phyloP scores from a whole-genome alignment of 2,113 vertebrate genomes.

The Etheostoma spectabile region DNA sequence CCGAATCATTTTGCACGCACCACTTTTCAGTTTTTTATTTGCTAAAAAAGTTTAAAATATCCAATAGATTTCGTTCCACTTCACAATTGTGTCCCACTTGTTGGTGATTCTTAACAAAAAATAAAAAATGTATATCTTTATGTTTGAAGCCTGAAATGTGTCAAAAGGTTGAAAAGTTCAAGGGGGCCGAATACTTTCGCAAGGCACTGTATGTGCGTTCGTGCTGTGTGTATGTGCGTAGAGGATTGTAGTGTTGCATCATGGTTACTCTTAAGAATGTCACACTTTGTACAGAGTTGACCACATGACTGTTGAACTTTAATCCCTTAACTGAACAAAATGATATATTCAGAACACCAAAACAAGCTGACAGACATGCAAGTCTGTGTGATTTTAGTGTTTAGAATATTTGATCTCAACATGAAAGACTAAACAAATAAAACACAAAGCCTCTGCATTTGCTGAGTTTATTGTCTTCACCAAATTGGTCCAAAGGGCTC shows the following conservation, averaged over 20 bases:
- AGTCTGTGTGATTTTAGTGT: neutral
- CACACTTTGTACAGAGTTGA: constrained; percentile 1
- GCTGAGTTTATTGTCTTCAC: constrained; percentile 67
- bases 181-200: too few species aligned
- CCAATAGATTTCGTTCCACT: too few species aligned
- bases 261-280: neutral
- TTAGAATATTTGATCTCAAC: neutral
- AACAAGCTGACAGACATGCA: neutral
- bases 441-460: constrained; percentile 22
- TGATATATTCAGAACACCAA: neutral
- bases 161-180: too few species aligned
- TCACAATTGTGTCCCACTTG: too few species aligned
- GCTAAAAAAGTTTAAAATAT: too few species aligned
- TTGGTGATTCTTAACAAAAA: too few species aligned
- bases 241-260: neutral
- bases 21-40: too few species aligned
- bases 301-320: constrained; percentile 39
- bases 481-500: constrained; percentile 64
- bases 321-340: neutral
- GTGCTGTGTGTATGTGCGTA: too few species aligned
- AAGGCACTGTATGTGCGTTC: neutral
- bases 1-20: too few species aligned
- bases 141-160: too few species aligned
- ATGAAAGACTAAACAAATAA: neutral
- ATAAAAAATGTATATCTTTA: too few species aligned